Percentiles rank a stretch among this genome's conserved stretches.
Conservation (phyloP, 2,888 invertebrate species). For the Watsonalla binaria region DNA sequence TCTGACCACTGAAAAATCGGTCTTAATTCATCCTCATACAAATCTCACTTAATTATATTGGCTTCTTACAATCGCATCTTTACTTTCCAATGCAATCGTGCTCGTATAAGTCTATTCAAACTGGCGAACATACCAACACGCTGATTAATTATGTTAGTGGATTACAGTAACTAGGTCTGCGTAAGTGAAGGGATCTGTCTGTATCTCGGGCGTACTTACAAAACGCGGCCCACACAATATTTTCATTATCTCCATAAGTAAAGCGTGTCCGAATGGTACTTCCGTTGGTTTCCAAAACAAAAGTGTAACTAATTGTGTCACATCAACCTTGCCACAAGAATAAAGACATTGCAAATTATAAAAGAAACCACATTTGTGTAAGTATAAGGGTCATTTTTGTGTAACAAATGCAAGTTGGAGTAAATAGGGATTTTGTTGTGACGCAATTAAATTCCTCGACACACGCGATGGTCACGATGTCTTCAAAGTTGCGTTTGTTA, state of each 20-base stretch:
- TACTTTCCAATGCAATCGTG: no score
- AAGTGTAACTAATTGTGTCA: conserved; percentile 55
- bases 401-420: neutral
- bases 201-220: neutral
- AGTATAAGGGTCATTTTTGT: neutral
- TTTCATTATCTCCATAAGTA: conserved; percentile 1
- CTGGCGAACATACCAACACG: neutral
- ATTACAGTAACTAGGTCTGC: neutral
- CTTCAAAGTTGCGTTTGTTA: conserved; percentile 8
- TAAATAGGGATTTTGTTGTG: conserved; percentile 6
- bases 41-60: no score
- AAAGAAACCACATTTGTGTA: conserved; percentile 1
- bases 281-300: conserved; percentile 43
- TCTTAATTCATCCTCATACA: no score
- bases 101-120: neutral
- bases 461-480: conserved; percentile 37
- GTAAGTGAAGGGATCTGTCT: neutral
- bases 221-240: conserved; percentile 1
- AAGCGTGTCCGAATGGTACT: conserved; percentile 19
- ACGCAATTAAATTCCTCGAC: conserved; percentile 41
- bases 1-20: no score
- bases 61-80: no score
- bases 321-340: conserved; percentile 21
- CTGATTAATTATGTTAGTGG: neutral
- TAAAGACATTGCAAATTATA: neutral